These are phyloP conservation scores for Otolemur crassicaudatus DNA, from an alignment of 2,797 vertebrate genomes.

Conservation along the genomic window DNA sequence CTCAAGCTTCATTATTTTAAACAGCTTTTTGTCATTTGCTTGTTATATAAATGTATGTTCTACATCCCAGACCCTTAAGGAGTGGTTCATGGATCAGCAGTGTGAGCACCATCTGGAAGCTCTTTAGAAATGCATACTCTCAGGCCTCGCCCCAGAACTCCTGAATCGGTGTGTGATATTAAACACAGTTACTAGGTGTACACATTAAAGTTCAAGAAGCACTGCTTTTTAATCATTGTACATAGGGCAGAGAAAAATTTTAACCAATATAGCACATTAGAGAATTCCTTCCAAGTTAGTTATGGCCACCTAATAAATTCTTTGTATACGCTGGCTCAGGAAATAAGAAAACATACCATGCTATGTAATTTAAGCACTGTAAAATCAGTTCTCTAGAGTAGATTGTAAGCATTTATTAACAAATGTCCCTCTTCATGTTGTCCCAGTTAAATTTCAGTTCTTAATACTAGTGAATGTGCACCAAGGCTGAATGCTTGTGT, in stretches of 20 bases:
- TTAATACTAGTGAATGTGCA: not conserved
- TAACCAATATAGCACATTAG: not conserved
- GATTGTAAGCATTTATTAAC: not conserved
- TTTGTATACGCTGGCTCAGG: not conserved
- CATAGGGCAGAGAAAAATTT: not conserved
- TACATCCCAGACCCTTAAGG: not conserved
- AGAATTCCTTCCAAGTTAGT: not conserved
- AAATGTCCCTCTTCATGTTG: not conserved
- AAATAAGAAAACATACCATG: not conserved
- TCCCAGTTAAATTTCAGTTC: not conserved
- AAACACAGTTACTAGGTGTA: not conserved
- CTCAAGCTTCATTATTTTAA: not conserved
- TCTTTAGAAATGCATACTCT: not conserved
- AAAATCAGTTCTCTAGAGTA: not conserved
- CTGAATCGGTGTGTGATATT: not conserved
- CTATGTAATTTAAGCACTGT: not conserved
- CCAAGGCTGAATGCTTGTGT: not conserved
- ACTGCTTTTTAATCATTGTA: not conserved
- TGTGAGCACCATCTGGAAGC: not conserved
- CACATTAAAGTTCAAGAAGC: not conserved
- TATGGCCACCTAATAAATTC: not conserved
- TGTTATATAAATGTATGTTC: not conserved
- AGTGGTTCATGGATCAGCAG: not conserved
- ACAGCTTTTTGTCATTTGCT: not conserved
- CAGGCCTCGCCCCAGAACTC: not conserved